phyloP scores from a whole-genome alignment of 2,113 vertebrate species.

The Myotis davidii region DNA sequence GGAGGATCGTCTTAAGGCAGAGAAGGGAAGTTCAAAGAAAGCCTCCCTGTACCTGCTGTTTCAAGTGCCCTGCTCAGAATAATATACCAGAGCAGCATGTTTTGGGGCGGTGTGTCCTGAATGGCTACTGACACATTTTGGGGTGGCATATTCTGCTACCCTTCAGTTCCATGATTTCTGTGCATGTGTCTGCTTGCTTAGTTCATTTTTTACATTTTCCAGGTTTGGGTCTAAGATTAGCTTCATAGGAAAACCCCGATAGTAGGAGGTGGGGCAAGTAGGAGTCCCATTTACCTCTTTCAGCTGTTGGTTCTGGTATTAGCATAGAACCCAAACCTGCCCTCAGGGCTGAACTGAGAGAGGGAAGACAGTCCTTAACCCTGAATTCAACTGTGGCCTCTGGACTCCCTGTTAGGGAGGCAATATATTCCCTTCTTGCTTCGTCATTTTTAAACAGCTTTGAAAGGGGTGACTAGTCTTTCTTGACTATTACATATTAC shows the following conservation, averaged over 20 bases:
- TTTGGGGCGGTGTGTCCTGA: background rate
- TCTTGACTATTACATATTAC: background rate
- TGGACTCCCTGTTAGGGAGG: background rate
- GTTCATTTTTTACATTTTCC: background rate
- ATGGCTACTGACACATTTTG: background rate
- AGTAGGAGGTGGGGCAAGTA: fast-evolving
- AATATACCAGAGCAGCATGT: background rate
- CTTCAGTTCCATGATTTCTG: background rate
- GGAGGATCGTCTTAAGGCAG: background rate
- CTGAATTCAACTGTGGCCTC: background rate
- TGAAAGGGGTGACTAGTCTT: background rate
- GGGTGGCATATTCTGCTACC: background rate
- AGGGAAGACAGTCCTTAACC: background rate
- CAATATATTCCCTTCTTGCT: background rate
- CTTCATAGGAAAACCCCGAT: background rate
- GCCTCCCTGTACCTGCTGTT: background rate
- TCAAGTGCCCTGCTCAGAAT: background rate
- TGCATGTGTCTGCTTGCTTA: background rate
- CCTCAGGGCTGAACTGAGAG: background rate
- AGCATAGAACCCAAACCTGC: background rate
- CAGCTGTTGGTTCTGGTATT: background rate
- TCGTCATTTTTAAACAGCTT: background rate
- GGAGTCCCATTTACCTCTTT: background rate
- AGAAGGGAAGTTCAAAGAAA: background rate
- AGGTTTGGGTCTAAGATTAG: background rate